Base-by-base conservation (phyloP, 2,113 vertebrate species). In the Psittacula cyanocephala region DNA sequence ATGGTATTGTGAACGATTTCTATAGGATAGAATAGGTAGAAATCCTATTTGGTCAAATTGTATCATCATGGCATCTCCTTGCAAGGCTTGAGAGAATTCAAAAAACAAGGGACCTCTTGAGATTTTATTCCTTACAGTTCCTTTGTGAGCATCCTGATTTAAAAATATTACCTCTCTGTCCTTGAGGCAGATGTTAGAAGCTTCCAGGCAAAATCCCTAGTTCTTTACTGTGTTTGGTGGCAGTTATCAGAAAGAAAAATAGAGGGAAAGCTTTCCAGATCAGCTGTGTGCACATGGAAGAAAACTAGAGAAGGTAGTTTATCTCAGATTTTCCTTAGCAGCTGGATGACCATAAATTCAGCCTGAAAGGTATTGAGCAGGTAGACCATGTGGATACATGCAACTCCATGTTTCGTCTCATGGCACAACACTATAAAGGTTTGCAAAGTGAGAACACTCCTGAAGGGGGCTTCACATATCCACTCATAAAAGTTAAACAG, bases 211-310 rank as follows among this genome's bases (percentile, higher is more conserved):
- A 46, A 17, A 25, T 23, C 17, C 7, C 12, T 52, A 12, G 12
- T 69, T 5, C 7, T 62, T 82, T 52, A 41, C 8, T 37, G 12
- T 71, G 13, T 11, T 76, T 57, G 17, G 2, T 39, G 33, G 27
- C 25, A 43, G 31, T n/a, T 39, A 35, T 33, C 47, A 87, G 63
- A 91, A 70, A 2, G 6, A n/a, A 89, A 87, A 88, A 83, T 7
- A 60, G 19, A n/a, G 5, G 25, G 33, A 13, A 81, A 37, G 2
- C 33, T 94, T 95, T 80, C 47, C 63, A 46, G 4, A 43, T 55
- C 22, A 49, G 3, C 22, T 35, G 0, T 41, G 9, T 29, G 3
- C 6, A 33, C 31, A 18, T n/a, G 6, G 18, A 17, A 8, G 8
- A 70, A 82, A 69, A 50, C 7, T 76, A 37, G 7, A 68, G 52